Evolutionary conservation across 2,113 vertebrate genomes (phyloP), one percentile per base, ranked within the genome.

Genomic region (Vidua chalybeata): DNA sequence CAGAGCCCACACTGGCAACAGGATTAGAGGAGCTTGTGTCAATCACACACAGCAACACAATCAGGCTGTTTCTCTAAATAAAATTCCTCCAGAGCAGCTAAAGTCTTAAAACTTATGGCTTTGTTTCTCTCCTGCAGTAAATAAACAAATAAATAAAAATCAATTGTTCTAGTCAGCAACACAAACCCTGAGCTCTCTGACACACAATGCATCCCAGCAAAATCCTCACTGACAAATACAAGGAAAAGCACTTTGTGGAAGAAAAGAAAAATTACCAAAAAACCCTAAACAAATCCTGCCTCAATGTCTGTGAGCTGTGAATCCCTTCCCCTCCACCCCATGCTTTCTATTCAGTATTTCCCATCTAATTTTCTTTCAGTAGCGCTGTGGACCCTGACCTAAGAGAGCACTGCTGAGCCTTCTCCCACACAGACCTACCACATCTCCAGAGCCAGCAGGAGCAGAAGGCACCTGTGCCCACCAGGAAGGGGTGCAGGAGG

Each of bases 91-190:
- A 66, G 59, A 90, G 66, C 56, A 94, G 73, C 91, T 52, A 43
- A 73, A 89, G 74, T 72, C 86, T 94, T 63, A 79, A 69, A 88
- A 64, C 81, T 43, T 51, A 46, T 9, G 6, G 76, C 28, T 64
- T 68, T 9, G 1, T 61, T 41, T 96, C 73, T 56, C 89, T 94
- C 86, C 54, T 1, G 18, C 73, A 83, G 64, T 59, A 92, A 86
- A 90, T 23, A 92, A 87, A 71, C 39, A 89, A 84, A 92, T 30
- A 83, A 92, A 95, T n/a, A 85, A 92, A 97, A 94, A 96, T 93
- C 96, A 84, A 94, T 96, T 58, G 91, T 94, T 96, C 90, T 88
- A 78, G 76, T 62, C 66, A 89, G 74, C 43, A 73, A 61, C 1
- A 71, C 15, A 67, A 88, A 74, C 55, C 31, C 41, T 0, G 3